Conservation (phyloP, 2,888 invertebrate genomes). For the Andrena marginata region DNA sequence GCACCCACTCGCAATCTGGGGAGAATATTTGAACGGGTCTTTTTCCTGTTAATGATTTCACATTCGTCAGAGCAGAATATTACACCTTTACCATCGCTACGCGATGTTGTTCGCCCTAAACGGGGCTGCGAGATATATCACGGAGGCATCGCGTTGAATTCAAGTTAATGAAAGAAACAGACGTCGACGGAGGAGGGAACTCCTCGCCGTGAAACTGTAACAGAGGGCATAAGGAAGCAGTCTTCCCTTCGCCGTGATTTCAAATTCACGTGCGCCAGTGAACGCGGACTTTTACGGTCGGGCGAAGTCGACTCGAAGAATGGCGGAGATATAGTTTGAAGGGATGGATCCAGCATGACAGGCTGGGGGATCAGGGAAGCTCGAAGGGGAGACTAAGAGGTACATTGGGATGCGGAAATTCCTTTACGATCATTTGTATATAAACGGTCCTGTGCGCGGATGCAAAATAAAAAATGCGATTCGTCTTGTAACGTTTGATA, state of each 20-base stretch:
- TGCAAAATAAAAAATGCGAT: constrained; percentile 45
- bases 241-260: constrained; percentile 30
- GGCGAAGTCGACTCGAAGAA: constrained; percentile 40
- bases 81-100: not conserved
- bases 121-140: not conserved
- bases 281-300: constrained; percentile 36
- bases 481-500: constrained; percentile 6
- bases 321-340: constrained; percentile 25
- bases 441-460: constrained; percentile 32
- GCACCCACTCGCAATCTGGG: not conserved
- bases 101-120: not conserved
- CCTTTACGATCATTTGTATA: constrained; percentile 61
- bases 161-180: not conserved
- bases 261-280: constrained; percentile 25
- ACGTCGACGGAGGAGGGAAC: not conserved
- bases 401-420: constrained; percentile 41
- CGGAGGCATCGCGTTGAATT: not conserved
- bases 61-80: not conserved
- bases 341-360: constrained; percentile 35
- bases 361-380: constrained; percentile 43
- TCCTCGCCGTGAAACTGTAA: not conserved
- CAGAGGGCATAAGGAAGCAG: not conserved
- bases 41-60: constrained; percentile 18
- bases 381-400: constrained; percentile 27
- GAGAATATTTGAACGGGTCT: not conserved